Percentiles rank a stretch among this genome's conserved stretches.
Evolutionary conservation across 2,888 invertebrate genomes (phyloP).

Genomic region (Tiliacea citrago): DNA sequence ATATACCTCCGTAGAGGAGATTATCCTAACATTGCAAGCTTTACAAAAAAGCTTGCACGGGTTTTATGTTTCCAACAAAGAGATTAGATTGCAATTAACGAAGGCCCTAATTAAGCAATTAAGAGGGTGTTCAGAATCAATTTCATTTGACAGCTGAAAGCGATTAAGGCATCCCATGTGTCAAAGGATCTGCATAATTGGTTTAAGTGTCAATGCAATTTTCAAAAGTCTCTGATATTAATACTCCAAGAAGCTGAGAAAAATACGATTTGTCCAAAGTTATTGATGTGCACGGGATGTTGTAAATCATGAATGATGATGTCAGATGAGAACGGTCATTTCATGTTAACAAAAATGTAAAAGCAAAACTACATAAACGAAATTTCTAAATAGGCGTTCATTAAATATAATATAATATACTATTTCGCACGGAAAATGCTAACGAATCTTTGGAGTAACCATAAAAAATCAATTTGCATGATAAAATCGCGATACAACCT

Average conservation of each 20-base stretch:
- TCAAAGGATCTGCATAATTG: slow-evolving; percentile 26
- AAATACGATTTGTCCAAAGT: not conserved
- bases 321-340: not conserved
- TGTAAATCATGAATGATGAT: slow-evolving; percentile 1
- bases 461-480: slow-evolving; percentile 65
- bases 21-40: not conserved
- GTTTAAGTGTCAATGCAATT: slow-evolving; percentile 12
- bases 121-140: slow-evolving; percentile 33
- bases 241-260: not conserved
- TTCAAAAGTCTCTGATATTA: not conserved
- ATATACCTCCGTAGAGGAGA: not conserved
- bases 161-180: slow-evolving; percentile 24
- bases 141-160: slow-evolving; percentile 46
- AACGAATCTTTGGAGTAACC: slow-evolving; percentile 47
- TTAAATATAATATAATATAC: slow-evolving; percentile 28
- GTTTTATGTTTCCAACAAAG: slow-evolving; percentile 17
- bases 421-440: slow-evolving; percentile 50
- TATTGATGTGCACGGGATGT: not conserved
- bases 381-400: slow-evolving; percentile 18
- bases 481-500: slow-evolving; percentile 69
- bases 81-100: slow-evolving; percentile 30
- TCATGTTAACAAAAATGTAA: slow-evolving; percentile 1
- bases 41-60: slow-evolving; percentile 5
- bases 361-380: slow-evolving; percentile 24
- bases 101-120: slow-evolving; percentile 45